Base-by-base conservation (phyloP, 1,140 invertebrate genomes). In the Chymomyza costata region DNA sequence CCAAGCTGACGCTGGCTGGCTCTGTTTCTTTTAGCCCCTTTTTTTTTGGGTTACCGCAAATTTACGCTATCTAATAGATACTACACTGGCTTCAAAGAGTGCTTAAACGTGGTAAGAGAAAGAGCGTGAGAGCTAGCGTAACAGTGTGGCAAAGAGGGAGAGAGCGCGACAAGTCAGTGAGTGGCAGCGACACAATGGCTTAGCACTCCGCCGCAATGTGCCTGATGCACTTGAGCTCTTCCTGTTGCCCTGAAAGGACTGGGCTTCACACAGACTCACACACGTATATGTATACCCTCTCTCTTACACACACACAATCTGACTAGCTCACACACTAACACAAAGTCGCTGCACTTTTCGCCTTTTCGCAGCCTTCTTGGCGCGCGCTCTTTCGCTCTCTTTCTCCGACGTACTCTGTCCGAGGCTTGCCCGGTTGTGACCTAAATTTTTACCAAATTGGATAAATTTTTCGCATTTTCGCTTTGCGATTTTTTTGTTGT, bases 371-470 rank as follows among this genome's bases (percentile, higher is more conserved):
- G 62, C 60, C 50, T 45, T 54, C 50, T 54, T 60, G 43, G 53
- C 37, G 53, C 57, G 70, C 21, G 21, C 21, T 25, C 8, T 25
- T 25, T 25, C 21, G 21, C 8, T 25, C 3, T 34, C 8, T 14
- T 13, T 5, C 32, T 34, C 32, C 3, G 6, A 8, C 32, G 32
- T 13, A 40, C 40, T 37, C 28, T 55, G n/a, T 41, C 5, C 25
- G n/a, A n/a, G 48, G 39, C 44, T 63, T 38, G 50, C 78, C 63
- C 60, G 66, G 64, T 57, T 80, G 68, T 83, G 80, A 83, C 80
- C 80, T 64, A 83, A 83, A 83, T 83, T 83, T 83, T 83, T 83
- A 80, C 80, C 80, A 83, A 83, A 83, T 83, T 83, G 80, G 80
- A 83, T 83, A 83, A 74, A 83, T 83, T 83, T 83, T 83, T 83